Evolutionary conservation across 2,888 invertebrate species (phyloP), one percentile per base, ranked within the genome.

Genomic region (Andrena camellia): DNA sequence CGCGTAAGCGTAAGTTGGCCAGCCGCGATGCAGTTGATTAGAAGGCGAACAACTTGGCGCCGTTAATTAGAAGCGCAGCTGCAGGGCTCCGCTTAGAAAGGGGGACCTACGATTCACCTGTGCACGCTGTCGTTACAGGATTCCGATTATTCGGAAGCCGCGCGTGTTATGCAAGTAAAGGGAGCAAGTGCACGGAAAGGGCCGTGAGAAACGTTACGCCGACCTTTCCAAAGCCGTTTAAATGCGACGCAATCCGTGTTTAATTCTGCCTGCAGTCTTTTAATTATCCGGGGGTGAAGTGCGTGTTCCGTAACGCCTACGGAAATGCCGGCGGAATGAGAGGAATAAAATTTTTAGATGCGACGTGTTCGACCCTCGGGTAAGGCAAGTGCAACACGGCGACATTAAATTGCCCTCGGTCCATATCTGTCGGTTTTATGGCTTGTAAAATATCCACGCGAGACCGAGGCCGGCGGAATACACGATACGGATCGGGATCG

Each of bases 371-470:
- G 35, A 59, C 52, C n/a, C 35, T 17, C 13, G 13, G 68, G 48
- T n/a, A 60, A 64, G 67, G 52, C 86, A 83, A 87, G 86, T 85
- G 87, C 78, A 59, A 31, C 62, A 67, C 72, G 62, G 72, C 63
- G 68, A 63, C 42, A 10, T 75, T 78, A 72, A 85, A 83, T 78
- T 62, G 81, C 74, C 69, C 60, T 68, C 42, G 67, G 48, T 31
- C 74, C 77, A 73, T 85, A 78, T 85, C 75, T 69, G 81, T 81
- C 78, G 75, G 70, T 83, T 88, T 88, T 87, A 88, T 87, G 48
- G 81, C 60, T 78, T 80, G 81, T 87, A 86, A 87, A 86, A 67
- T 80, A 75, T 78, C 66, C 70, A 29, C 50, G 73, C 78, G 78
- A 64, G 69, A 26, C 31, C 33, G 50, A 50, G 31, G n/a, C 31